Percentiles rank a stretch among this genome's conserved stretches.
These are phyloP conservation scores for Wasmannia auropunctata DNA, from an alignment of 1,140 invertebrate species.

Conservation along the genomic window DNA sequence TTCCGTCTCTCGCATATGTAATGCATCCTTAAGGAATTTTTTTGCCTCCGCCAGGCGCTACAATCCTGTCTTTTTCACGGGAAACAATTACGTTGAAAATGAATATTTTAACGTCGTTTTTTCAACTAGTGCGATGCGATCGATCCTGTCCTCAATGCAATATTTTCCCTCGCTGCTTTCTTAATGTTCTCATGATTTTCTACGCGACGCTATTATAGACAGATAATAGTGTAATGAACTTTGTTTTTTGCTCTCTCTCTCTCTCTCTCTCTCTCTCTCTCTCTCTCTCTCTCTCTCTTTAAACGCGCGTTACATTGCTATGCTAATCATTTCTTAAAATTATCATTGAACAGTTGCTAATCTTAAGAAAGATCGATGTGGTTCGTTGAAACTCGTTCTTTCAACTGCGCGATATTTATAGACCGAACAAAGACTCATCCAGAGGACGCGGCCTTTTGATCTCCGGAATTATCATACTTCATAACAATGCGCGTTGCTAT, in stretches of 20 bases:
- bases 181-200: not conserved
- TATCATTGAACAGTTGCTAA: constrained; percentile 5
- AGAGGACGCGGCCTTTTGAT: not conserved
- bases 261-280: not conserved
- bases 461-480: constrained; percentile 5
- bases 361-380: not conserved
- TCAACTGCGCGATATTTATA: constrained; percentile 4
- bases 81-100: constrained; percentile 1
- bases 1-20: constrained; percentile 77
- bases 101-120: not conserved
- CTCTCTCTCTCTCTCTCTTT: not conserved
- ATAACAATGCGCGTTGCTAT: not conserved
- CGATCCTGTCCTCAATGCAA: not conserved
- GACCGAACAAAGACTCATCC: not conserved
- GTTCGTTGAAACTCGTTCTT: not conserved
- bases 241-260: not conserved
- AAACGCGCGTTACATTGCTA: not conserved
- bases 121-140: not conserved
- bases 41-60: not conserved
- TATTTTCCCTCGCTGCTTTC: not conserved
- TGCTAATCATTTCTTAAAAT: not conserved
- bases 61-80: not conserved
- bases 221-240: not conserved
- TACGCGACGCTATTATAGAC: not conserved
- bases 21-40: constrained; percentile 63